Evolutionary conservation across 2,797 vertebrate genomes (phyloP), one percentile per base, ranked within the genome.

Genomic region (Zalophus californianus): DNA sequence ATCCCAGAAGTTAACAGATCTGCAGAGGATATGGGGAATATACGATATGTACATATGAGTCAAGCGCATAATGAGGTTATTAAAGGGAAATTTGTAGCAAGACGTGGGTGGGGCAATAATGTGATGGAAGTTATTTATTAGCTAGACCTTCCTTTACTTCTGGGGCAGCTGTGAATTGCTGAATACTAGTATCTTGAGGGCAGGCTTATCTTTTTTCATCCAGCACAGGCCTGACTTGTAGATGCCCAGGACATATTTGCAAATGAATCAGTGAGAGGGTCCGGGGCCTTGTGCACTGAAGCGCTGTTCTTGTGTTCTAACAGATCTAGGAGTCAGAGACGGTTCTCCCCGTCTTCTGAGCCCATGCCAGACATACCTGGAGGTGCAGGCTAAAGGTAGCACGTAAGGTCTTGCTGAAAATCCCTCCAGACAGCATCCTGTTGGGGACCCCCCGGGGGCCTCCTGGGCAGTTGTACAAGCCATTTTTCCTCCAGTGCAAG

Each of bases 251-350:
- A 41, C 7, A 9, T 7, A 11, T 27, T 23, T 87, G 54, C 66
- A 90, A 18, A 18, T 20, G 27, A 60, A 13, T 41, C 12, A 11
- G 14, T 9, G n/a, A 23, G 48, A n/a, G 0, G 68, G 23, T n/a
- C 0, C 11, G 62, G 23, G 2, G 13, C 9, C 41, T n/a, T 18
- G 15, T 0, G 1, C 50, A 7, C 25, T 3, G 5, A 14, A 38
- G 9, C 25, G 29, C 18, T 4, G 23, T 23, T 35, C n/a, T 21
- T 72, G 7, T 1, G 4, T 66, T n/a, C 6, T 0, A 29, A 18
- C 27, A n/a, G 54, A 23, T 32, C 25, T 15, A 38, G 44, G 62
- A 79, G 38, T 62, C 48, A 50, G 60, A 77, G 21, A 56, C 23
- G 8, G 9, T 16, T 11, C 4, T 27, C 20, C 8, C 13, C 5